Evolutionary conservation across 1,140 invertebrate species (phyloP).

Genomic region (Neuroterus valhalla): DNA sequence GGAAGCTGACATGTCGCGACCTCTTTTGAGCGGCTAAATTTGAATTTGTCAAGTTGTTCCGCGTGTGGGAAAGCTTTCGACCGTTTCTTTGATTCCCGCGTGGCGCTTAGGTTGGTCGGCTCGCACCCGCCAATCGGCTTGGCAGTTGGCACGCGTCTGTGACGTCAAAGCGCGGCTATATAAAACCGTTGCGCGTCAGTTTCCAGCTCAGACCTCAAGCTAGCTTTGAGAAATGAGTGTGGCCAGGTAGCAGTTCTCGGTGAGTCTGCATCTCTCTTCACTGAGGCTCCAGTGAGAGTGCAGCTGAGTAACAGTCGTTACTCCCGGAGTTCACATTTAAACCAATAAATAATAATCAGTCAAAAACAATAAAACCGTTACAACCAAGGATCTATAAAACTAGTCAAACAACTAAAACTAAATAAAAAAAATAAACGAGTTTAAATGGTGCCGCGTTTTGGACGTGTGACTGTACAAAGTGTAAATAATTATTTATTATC

Average conservation of each 20-base stretch:
- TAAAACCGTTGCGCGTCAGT: slow-evolving; percentile 71
- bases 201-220: slow-evolving; percentile 60
- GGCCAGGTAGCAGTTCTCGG: slow-evolving; percentile 53
- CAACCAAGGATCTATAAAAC: slow-evolving; percentile 55
- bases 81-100: slow-evolving; percentile 56
- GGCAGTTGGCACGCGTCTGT: slow-evolving; percentile 42
- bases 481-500: slow-evolving; percentile 34
- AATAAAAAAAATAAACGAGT: too few relatives aligned
- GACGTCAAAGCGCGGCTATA: slow-evolving; percentile 75
- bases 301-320: slow-evolving; percentile 46
- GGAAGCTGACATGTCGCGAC: background rate
- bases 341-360: background rate
- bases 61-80: slow-evolving; percentile 44
- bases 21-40: background rate
- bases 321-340: slow-evolving; percentile 20
- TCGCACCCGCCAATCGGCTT: slow-evolving; percentile 54
- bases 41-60: slow-evolving; percentile 36
- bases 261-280: slow-evolving; percentile 58
- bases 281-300: slow-evolving; percentile 50
- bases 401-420: slow-evolving; percentile 56
- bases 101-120: slow-evolving; percentile 43
- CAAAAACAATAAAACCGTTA: slow-evolving; percentile 9
- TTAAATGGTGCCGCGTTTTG: slow-evolving; percentile 23
- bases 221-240: slow-evolving; percentile 62
- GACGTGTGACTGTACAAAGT: slow-evolving; percentile 36